Evolutionary conservation across 2,113 vertebrate genomes (phyloP).

Genomic region (Pyxicephalus adspersus): DNA sequence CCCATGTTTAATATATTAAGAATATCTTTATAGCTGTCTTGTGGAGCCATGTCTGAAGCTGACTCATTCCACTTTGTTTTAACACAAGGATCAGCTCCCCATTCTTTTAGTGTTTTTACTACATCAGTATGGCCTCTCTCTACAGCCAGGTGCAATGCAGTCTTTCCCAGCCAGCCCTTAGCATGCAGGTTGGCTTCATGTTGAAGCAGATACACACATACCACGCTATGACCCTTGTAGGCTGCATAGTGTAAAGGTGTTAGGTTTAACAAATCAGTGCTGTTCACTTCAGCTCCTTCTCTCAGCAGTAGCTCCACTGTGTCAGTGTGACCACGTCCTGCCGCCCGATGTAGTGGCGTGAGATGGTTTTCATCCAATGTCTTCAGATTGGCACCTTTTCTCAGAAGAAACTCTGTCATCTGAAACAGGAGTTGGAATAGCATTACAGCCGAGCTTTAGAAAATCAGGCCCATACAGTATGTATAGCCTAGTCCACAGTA

Average conservation of each 20-base stretch:
- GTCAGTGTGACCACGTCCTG: conserved; percentile 61
- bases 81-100: conserved; percentile 41
- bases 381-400: conserved; percentile 12
- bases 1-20: neutral
- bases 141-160: conserved; percentile 57
- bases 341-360: conserved; percentile 58
- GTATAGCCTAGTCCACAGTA: too few species aligned
- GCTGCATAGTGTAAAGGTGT: conserved; percentile 52
- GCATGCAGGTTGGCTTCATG: conserved; percentile 55
- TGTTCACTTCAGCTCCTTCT: conserved; percentile 44
- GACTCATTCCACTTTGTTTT: conserved; percentile 59
- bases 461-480: too few species aligned
- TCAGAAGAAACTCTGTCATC: conserved; percentile 59
- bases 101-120: conserved; percentile 24
- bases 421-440: conserved; percentile 10
- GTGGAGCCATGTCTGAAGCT: conserved; percentile 42
- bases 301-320: neutral
- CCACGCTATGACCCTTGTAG: conserved; percentile 19
- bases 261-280: conserved; percentile 51
- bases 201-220: conserved; percentile 58
- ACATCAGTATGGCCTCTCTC: conserved; percentile 57
- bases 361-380: conserved; percentile 52
- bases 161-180: conserved; percentile 43
- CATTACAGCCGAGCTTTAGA: too few species aligned
- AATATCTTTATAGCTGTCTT: conserved; percentile 26